Evolutionary conservation across 2,113 vertebrate genomes (phyloP).

Genomic region (Cyprinus carpio): DNA sequence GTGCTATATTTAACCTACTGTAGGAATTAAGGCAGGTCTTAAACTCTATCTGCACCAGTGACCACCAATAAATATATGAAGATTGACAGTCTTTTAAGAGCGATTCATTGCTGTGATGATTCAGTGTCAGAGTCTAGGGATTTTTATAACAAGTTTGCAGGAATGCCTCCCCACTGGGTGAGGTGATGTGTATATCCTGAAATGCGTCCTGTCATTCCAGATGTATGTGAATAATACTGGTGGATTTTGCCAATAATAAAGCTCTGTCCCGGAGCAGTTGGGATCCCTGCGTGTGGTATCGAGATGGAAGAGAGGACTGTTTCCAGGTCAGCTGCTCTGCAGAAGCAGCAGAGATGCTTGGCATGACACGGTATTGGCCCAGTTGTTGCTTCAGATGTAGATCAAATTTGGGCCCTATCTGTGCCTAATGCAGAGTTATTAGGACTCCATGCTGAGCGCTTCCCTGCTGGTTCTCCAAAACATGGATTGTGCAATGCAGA

Average conservation of each 20-base stretch:
- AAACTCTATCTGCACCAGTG: slow-evolving; percentile 30
- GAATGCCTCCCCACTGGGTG: slow-evolving; percentile 16
- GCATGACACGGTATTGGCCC: slow-evolving; percentile 26
- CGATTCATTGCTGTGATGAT: slow-evolving; percentile 28
- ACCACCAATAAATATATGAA: slow-evolving; percentile 37
- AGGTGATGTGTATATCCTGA: slow-evolving; percentile 30
- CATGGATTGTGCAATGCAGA: background rate
- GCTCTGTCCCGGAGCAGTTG: slow-evolving; percentile 41
- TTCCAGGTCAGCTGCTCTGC: slow-evolving; percentile 73
- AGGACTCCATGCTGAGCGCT: slow-evolving; percentile 30
- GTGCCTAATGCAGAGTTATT: slow-evolving; percentile 36
- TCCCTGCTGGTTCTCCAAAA: background rate
- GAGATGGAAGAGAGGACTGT: slow-evolving; percentile 55
- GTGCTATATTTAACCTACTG: slow-evolving; percentile 69
- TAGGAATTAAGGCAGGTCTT: slow-evolving; percentile 57
- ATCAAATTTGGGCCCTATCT: slow-evolving; percentile 65
- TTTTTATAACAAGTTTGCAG: slow-evolving; percentile 34
- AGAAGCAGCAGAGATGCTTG: slow-evolving; percentile 47
- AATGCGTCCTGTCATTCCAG: slow-evolving; percentile 22
- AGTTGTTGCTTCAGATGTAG: slow-evolving; percentile 70
- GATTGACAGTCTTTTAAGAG: slow-evolving; percentile 21
- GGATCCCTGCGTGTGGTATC: slow-evolving; percentile 43
- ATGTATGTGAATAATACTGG: slow-evolving; percentile 15
- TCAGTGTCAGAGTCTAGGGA: slow-evolving; percentile 8
- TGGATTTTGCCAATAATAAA: background rate